phyloP scores from a whole-genome alignment of 2,797 vertebrate species.

The Bradypodion ventrale region DNA sequence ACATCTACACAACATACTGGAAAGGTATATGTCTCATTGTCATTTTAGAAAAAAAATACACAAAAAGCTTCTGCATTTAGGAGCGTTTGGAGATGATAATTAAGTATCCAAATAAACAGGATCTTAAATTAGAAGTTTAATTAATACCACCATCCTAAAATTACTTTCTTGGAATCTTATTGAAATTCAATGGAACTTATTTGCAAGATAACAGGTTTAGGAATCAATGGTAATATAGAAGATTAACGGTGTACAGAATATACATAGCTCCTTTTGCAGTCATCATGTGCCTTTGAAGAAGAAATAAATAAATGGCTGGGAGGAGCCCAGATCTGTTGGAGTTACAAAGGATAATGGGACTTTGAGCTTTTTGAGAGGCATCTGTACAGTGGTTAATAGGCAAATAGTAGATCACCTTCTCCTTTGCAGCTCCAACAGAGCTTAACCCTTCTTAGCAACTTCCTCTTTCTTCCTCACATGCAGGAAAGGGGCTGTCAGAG shows the following conservation, averaged over 20 bases:
- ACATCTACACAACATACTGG: neutral
- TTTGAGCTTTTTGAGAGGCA: too few relatives aligned
- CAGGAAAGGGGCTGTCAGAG: too few relatives aligned
- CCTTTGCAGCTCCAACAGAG: too few relatives aligned
- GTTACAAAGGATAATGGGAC: too few relatives aligned
- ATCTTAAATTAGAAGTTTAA: conserved; percentile 22
- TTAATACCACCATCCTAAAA: neutral
- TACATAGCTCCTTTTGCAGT: too few relatives aligned
- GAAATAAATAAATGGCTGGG: too few relatives aligned
- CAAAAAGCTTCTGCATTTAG: neutral
- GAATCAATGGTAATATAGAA: neutral
- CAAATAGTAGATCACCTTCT: too few relatives aligned
- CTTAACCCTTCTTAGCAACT: too few relatives aligned
- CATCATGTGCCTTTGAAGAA: too few relatives aligned
- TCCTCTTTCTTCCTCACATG: too few relatives aligned
- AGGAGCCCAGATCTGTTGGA: too few relatives aligned
- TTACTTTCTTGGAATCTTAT: neutral
- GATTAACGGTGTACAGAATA: neutral
- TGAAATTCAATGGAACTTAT: neutral
- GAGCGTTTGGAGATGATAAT: neutral
- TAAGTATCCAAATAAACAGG: conserved; percentile 14
- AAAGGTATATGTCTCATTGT: neutral
- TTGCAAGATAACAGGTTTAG: neutral
- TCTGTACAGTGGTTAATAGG: too few relatives aligned
- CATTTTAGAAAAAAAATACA: neutral